Percentiles rank a stretch among this genome's conserved stretches.
These are phyloP conservation scores for Smithornis capensis DNA, from an alignment of 2,113 vertebrate species.

Conservation along the genomic window DNA sequence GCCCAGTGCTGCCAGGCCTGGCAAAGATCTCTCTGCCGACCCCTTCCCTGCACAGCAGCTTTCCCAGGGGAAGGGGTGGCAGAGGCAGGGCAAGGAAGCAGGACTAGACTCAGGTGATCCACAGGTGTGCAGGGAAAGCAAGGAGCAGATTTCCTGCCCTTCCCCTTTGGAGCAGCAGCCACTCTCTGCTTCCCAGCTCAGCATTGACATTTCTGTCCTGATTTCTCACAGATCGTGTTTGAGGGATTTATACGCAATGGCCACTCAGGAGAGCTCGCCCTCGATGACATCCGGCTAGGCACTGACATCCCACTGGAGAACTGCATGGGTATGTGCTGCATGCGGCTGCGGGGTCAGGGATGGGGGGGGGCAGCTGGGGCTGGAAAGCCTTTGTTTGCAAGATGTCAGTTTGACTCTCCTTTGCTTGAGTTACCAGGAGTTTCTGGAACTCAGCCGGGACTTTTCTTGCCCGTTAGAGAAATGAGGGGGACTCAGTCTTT, in stretches of 20 bases:
- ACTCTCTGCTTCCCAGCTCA: background rate
- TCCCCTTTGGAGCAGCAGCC: background rate
- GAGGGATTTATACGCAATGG: conserved; percentile 89
- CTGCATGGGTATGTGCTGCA: conserved; percentile 87
- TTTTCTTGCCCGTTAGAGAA: background rate
- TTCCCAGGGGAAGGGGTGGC: background rate
- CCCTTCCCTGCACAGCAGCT: background rate
- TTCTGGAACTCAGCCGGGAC: background rate
- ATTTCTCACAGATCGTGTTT: conserved; percentile 85
- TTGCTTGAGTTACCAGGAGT: background rate
- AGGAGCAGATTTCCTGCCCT: background rate
- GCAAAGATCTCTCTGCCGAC: background rate
- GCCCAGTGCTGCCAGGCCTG: background rate
- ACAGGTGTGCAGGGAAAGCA: conserved; percentile 5
- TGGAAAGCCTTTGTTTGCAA: background rate
- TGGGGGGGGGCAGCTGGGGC: background rate
- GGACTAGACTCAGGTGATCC: background rate
- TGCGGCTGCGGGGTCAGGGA: fast-evolving
- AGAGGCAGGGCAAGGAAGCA: background rate
- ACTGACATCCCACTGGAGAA: conserved; percentile 86
- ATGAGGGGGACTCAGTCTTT: background rate
- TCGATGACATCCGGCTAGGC: conserved; percentile 93
- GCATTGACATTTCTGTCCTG: background rate
- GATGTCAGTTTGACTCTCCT: background rate
- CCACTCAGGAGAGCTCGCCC: conserved; percentile 85